Conservation (phyloP, 2,113 vertebrate genomes). For the Pyrgilauda ruficollis region DNA sequence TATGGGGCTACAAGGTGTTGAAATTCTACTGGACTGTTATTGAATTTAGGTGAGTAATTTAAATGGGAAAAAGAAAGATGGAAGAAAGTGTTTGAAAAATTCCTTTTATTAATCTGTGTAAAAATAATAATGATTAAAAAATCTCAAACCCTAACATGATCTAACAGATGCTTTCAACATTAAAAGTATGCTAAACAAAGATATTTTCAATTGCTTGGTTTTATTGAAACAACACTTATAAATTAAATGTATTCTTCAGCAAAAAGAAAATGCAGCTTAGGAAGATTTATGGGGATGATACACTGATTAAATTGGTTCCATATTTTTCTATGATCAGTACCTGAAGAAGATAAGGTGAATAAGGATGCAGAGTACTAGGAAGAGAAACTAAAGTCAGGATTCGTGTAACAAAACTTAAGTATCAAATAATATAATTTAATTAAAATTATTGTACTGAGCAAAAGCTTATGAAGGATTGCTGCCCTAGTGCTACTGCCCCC, state of each 20-base stretch:
- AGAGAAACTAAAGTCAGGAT: neutral
- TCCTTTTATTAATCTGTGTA: neutral
- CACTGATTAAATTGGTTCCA: neutral
- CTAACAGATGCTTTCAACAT: neutral
- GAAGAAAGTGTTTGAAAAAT: neutral
- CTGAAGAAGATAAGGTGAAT: neutral
- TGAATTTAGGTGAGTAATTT: neutral
- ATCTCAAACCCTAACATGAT: neutral
- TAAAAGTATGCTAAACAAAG: neutral
- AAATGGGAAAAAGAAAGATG: neutral
- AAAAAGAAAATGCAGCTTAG: neutral
- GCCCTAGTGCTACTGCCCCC: neutral
- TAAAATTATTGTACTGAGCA: neutral
- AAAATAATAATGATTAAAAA: neutral
- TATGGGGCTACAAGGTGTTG: neutral
- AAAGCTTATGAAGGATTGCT: neutral
- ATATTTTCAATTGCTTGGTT: neutral
- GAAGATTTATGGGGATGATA: neutral
- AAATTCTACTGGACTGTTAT: neutral
- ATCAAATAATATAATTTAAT: neutral
- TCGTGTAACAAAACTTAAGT: neutral
- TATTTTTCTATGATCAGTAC: neutral
- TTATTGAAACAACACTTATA: neutral
- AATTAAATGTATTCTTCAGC: neutral
- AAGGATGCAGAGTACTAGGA: neutral